These are phyloP conservation scores for Phoxinus phoxinus DNA, from an alignment of 2,113 vertebrate species.

Conservation along the genomic window DNA sequence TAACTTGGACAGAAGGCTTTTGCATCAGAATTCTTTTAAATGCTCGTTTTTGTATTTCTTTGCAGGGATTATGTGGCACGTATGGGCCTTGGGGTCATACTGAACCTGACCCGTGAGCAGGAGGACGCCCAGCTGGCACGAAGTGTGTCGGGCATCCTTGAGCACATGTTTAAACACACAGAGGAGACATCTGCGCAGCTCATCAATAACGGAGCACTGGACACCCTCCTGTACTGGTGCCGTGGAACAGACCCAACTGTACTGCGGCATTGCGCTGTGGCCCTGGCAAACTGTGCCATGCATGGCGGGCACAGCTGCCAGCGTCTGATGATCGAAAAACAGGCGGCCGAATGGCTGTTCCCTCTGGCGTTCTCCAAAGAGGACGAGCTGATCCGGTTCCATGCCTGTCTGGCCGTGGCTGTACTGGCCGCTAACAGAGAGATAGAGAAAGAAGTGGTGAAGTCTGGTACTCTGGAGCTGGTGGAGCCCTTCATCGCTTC, in stretches of 20 bases:
- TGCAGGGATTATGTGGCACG: slow-evolving; percentile 90
- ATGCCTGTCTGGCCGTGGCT: slow-evolving; percentile 91
- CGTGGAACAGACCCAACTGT: slow-evolving; percentile 85
- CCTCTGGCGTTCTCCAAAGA: slow-evolving; percentile 94
- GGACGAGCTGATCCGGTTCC: slow-evolving; percentile 88
- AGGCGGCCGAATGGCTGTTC: slow-evolving; percentile 93
- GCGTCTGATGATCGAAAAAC: slow-evolving; percentile 93
- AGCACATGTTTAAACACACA: slow-evolving; percentile 99
- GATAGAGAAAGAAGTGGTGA: slow-evolving; percentile 94
- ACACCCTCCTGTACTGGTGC: slow-evolving; percentile 94
- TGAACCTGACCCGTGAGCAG: slow-evolving; percentile 88
- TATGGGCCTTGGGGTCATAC: slow-evolving; percentile 88
- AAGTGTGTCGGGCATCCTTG: slow-evolving; percentile 90
- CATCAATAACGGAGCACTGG: slow-evolving; percentile 88
- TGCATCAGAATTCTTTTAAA: background rate
- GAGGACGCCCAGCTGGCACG: slow-evolving; percentile 85
- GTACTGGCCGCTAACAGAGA: slow-evolving; percentile 93
- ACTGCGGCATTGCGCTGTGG: slow-evolving; percentile 92
- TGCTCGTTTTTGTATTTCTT: background rate
- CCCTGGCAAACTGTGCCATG: slow-evolving; percentile 95
- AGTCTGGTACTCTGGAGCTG: slow-evolving; percentile 92
- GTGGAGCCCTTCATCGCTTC: slow-evolving; percentile 96
- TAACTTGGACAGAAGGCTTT: background rate
- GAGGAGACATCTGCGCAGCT: slow-evolving; percentile 92
- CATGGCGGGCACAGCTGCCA: slow-evolving; percentile 91